Base-by-base conservation (phyloP, 2,797 vertebrate genomes). In the Channa striata region DNA sequence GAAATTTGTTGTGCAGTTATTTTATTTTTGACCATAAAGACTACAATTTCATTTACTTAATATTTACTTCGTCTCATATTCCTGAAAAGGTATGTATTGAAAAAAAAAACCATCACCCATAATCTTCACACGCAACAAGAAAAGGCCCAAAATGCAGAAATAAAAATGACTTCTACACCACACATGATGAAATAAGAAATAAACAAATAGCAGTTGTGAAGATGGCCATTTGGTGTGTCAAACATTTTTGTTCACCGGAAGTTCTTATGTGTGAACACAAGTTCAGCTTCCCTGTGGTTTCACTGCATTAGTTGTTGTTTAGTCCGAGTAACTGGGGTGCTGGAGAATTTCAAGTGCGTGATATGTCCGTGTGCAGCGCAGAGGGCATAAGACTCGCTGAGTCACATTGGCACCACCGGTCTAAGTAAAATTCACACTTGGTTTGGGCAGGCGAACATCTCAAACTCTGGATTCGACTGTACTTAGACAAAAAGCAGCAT, bases 351-450 rank as follows among this genome's bases (percentile, higher is more conserved):
- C 40, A 30, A 17, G 43, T 46, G 59, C 59, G 39, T 52, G 51
- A 59, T 66, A 67, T 63, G 72, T 79, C 56, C 23, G 8, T 59
- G 70, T 65, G 25, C 71, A 73, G 73, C 59, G 49, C 66, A 64
- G 68, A 77, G 59, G 30, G 74, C 20, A 20, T 50, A 56, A 54
- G 67, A 82, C 68, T 77, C 66, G 16, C 72, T 17, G 65, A 74
- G 68, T 88, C 81, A 67, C 61, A 63, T 69, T 84, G 87, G 88
- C 88, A 91, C 87, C 78, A 64, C 80, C 68, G 78, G 84, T 86
- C 73, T 74, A 76, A 79, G 80, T 47, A 63, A 77, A 75, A 78
- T 6, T 63, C 51, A 58, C 50, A 70, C 60, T 61, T 47, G 58
- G 34, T 77, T 72, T 30, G 64, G 76, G 73, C 49, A 53, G 67